Evolutionary conservation across 2,113 vertebrate species (phyloP), one percentile per base, ranked within the genome.

Genomic region (Sisor rabdophorus): DNA sequence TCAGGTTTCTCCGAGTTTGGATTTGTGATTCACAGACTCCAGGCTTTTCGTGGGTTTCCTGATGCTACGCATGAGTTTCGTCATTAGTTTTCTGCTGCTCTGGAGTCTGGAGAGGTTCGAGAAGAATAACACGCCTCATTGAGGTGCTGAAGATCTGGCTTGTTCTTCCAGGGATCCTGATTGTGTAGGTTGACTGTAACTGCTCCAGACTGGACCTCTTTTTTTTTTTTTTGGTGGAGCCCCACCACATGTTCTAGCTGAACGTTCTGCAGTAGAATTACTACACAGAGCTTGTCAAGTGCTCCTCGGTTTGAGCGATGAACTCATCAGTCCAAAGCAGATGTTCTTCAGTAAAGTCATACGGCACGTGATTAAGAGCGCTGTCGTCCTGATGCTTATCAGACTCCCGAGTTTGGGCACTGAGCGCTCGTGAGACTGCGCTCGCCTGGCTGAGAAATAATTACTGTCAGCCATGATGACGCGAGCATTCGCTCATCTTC

Each of bases 391-490:
- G 68, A 73, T 72, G 54, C 28, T 67, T 73, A 76, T 80, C 74
- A 73, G 74, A 72, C 79, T 68, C 64, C 52, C 32, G 10, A 63
- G 54, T 58, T 7, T 53, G 59, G 68, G 73, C 32, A n/a, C 58
- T 28, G 54, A 28, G 54, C n/a, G 44, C 24, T 17, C 24, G 16
- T n/a, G 56, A 60, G 50, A 67, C 40, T 24, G 22, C n/a, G 53
- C 53, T 12, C 44, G 30, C 36, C 32, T 24, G 47, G 59, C 47
- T 70, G 74, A 63, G 81, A 79, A 11, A 65, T 55, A 30, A 67
- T 72, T 80, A 65, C 59, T 61, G 68, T 76, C 79, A 67, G 59
- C 17, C 64, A 69, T 30, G 52, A 64, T 80, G 79, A 81, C 63
- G 17, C 20, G 65, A 24, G 73, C n/a, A 28, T 69, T 36, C 58